Percentiles rank a stretch among this genome's conserved stretches.
phyloP scores from a whole-genome alignment of 2,113 vertebrate species.

The Halcyon malimbica region DNA sequence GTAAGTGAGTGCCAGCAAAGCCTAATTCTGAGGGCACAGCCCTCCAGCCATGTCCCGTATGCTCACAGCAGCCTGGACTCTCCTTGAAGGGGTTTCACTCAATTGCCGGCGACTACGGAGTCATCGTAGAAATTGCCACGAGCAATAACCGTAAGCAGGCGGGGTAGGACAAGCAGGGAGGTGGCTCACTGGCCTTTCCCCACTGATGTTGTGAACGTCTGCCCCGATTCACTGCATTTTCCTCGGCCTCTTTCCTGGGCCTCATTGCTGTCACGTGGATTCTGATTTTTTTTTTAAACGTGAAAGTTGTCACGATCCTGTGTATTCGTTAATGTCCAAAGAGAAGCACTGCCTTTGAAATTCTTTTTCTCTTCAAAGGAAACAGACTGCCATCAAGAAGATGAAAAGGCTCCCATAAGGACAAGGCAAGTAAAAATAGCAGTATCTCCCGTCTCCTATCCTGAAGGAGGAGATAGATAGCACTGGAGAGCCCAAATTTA shows the following conservation, averaged over 20 bases:
- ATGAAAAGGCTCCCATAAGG: background rate
- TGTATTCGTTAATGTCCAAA: background rate
- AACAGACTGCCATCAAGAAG: background rate
- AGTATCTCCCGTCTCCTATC: background rate
- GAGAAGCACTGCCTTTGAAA: background rate
- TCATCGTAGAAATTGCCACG: background rate
- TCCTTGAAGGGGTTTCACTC: background rate
- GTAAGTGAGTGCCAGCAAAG: background rate
- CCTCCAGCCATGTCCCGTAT: fast-evolving
- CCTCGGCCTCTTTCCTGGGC: background rate
- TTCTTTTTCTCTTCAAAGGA: background rate
- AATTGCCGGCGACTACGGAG: background rate
- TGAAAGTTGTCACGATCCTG: background rate
- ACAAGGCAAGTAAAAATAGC: background rate
- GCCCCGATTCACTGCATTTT: background rate
- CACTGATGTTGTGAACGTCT: fast-evolving
- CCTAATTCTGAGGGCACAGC: background rate
- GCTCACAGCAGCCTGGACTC: background rate
- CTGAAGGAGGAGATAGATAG: background rate
- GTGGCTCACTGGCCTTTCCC: fast-evolving
- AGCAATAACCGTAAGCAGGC: fast-evolving
- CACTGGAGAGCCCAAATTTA: background rate
- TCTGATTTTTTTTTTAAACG: background rate
- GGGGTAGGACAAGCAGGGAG: background rate
- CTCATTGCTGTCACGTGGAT: background rate